Base-by-base conservation (phyloP, 2,797 vertebrate genomes). In the Rachycentron canadum region DNA sequence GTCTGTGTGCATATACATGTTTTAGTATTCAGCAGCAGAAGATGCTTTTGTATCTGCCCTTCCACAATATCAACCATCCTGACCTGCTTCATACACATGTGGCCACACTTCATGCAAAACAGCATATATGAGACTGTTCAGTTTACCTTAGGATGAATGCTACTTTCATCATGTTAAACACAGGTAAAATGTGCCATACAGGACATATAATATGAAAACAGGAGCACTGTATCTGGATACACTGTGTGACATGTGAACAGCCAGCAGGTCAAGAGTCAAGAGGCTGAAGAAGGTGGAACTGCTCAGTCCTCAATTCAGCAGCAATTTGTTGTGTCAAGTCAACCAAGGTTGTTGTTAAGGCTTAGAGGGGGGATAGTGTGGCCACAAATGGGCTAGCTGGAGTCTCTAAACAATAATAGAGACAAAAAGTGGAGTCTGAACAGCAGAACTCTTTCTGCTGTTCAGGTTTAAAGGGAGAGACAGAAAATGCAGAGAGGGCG, bases 301-400 rank as follows among this genome's bases (percentile, higher is more conserved):
- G 32, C 55, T 82, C 73, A 12, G 50, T 61, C 60, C 53, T 77
- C 73, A 52, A 34, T 85, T 81, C 82, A 79, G 55, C 84, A 86
- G 76, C n/a, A n/a, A n/a, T n/a, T n/a, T n/a, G 72, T 69, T 85
- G 80, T 76, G 68, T 84, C 13, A 80, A 77, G 50, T 60, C 36
- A 52, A 13, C 14, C 2, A 0, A 70, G 69, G 34, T 69, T 65
- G 75, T 69, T 69, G n/a, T 81, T 28, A 50, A 55, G 57, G 40
- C 36, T 74, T 12, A 16, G n/a, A 28, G 38, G 49, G 7, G 23
- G 13, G 14, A 70, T 50, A 5, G 28, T 49, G 56, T 0, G 0
- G 38, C 30, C 21, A 36, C 47, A 61, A 21, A 17, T 58, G 25
- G 19, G 41, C 21, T 13, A n/a, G n/a, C n/a, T n/a, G n/a, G n/a